phyloP scores from a whole-genome alignment of 1,140 invertebrate species.

The Eriosoma lanigerum region DNA sequence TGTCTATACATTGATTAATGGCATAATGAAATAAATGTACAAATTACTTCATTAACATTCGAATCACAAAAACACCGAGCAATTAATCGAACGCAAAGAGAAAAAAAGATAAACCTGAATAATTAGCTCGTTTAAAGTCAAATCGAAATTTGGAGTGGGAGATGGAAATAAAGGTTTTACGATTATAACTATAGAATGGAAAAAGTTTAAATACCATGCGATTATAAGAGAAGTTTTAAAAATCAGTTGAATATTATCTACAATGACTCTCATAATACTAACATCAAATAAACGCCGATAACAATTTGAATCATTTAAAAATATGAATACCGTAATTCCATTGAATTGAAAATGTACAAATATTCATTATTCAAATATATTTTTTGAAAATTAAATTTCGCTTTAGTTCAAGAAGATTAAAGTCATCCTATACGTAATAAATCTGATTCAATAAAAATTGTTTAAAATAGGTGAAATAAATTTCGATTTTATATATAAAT shows the following conservation, averaged over 20 bases:
- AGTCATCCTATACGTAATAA: no score
- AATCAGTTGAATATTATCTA: background rate
- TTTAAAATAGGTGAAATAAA: no score
- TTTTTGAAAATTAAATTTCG: background rate
- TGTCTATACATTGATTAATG: conserved; percentile 9
- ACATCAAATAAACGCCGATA: background rate
- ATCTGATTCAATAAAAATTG: no score
- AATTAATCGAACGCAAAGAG: conserved; percentile 14
- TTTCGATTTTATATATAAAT: no score
- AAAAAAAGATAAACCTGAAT: conserved; percentile 24
- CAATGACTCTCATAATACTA: background rate
- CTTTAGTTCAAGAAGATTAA: background rate
- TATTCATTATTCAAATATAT: no score
- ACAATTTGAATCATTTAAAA: background rate
- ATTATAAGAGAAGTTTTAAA: conserved; percentile 15
- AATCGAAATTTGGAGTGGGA: background rate
- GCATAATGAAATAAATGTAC: background rate
- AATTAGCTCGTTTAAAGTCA: conserved; percentile 37
- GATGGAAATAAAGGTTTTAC: background rate
- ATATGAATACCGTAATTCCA: background rate
- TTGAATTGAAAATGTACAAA: background rate
- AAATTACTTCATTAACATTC: conserved; percentile 36
- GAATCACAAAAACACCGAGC: background rate
- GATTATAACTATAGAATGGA: background rate
- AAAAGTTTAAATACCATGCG: conserved; percentile 18